phyloP scores from a whole-genome alignment of 2,113 vertebrate species.

The Asarcornis scutulata region DNA sequence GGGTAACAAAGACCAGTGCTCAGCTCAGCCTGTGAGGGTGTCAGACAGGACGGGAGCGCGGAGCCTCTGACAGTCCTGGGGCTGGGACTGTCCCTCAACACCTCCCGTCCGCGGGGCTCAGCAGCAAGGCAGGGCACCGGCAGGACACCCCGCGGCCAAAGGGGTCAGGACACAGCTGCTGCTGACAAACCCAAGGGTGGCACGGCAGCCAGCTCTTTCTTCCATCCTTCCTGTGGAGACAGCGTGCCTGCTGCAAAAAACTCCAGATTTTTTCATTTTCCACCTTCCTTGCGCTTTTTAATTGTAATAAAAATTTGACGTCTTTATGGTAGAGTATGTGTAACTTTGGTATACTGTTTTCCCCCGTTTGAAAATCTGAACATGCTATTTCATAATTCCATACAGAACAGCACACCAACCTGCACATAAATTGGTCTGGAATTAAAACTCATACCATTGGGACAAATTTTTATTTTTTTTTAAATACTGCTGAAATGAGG shows the following conservation, averaged over 20 bases:
- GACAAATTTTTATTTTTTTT: background rate
- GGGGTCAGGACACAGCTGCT: background rate
- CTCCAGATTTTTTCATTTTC: background rate
- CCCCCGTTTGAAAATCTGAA: background rate
- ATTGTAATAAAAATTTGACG: too few relatives aligned
- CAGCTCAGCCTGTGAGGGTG: background rate
- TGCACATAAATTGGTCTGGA: background rate
- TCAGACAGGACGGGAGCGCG: rapidly evolving
- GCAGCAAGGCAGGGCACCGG: background rate
- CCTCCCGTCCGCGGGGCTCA: background rate
- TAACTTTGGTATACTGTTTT: background rate
- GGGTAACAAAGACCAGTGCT: background rate
- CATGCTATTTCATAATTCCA: background rate
- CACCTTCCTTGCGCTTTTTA: background rate
- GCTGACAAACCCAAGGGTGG: background rate
- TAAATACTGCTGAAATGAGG: background rate
- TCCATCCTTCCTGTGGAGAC: background rate
- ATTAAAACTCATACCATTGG: background rate
- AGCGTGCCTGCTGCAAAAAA: background rate
- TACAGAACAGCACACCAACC: background rate
- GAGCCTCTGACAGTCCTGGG: background rate
- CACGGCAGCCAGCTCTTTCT: background rate
- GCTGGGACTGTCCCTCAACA: background rate
- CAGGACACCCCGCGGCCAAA: background rate
- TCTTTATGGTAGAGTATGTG: background rate